Conservation (phyloP, 2,113 vertebrate species). For the Eolophus roseicapilla region DNA sequence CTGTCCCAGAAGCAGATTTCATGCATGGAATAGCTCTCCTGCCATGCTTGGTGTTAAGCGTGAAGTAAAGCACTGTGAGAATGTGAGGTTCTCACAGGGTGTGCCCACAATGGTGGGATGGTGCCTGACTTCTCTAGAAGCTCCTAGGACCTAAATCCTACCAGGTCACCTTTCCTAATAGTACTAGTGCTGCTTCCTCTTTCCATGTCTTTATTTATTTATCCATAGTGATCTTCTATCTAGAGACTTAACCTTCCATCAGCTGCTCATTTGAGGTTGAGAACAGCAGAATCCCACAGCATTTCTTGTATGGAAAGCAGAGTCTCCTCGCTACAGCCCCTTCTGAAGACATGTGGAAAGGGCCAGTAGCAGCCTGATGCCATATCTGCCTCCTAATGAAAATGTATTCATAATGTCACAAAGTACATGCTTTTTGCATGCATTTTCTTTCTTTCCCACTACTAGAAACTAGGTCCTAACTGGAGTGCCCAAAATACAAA, state of each 20-base stretch:
- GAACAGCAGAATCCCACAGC: background rate
- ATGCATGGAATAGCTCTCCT: background rate
- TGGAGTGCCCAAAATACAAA: background rate
- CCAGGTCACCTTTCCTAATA: background rate
- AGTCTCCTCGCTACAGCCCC: background rate
- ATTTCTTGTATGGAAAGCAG: background rate
- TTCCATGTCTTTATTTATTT: background rate
- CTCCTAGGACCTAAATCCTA: background rate
- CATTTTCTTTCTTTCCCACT: background rate
- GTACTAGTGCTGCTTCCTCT: background rate
- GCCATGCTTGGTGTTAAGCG: fast-evolving
- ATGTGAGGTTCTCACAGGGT: fast-evolving
- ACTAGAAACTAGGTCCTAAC: background rate
- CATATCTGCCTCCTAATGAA: background rate
- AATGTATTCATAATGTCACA: background rate
- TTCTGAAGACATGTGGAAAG: background rate
- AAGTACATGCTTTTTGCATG: fast-evolving
- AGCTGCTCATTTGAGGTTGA: background rate
- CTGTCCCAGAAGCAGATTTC: background rate
- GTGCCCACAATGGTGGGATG: fast-evolving
- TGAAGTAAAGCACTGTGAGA: background rate
- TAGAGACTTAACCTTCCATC: background rate
- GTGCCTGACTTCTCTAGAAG: background rate
- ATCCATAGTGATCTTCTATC: background rate
- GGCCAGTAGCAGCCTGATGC: background rate